A percentile compares a stretch with the other conserved stretches of the same genome.
Conservation (phyloP, 2,888 invertebrate species). For the Troides helena region DNA sequence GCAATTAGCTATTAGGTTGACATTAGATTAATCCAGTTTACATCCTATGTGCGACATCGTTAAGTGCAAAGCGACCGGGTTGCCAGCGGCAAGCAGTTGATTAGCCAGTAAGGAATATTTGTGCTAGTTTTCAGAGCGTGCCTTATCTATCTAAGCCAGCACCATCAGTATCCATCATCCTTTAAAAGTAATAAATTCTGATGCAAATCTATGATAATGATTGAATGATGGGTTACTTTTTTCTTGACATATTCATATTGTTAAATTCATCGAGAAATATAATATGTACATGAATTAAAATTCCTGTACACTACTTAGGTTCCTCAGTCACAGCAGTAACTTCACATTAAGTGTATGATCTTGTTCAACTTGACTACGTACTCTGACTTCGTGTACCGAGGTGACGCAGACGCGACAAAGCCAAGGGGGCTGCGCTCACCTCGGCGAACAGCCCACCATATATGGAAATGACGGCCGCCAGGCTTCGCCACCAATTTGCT, state of each 20-base stretch:
- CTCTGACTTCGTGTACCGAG: constrained; percentile 20
- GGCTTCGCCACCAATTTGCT: constrained; percentile 46
- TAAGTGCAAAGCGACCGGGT: constrained; percentile 37
- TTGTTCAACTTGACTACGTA: constrained; percentile 19
- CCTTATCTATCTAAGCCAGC: constrained; percentile 55
- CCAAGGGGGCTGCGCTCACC: constrained; percentile 46
- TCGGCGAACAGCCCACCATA: constrained; percentile 59
- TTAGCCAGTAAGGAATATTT: constrained; percentile 58
- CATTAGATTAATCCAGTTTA: constrained; percentile 43
- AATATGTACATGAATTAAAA: not conserved
- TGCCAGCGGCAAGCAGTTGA: constrained; percentile 49
- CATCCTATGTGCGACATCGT: constrained; percentile 29
- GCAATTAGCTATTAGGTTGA: constrained; percentile 48
- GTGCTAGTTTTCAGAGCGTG: constrained; percentile 60
- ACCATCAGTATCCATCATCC: constrained; percentile 49
- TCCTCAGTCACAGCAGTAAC: not conserved
- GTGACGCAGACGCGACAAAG: constrained; percentile 28
- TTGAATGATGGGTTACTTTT: constrained; percentile 16
- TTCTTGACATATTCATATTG: not conserved
- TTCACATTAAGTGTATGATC: constrained; percentile 13
- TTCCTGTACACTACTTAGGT: not conserved
- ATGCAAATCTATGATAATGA: constrained; percentile 48
- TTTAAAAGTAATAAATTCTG: constrained; percentile 53
- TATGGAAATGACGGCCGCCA: constrained; percentile 66
- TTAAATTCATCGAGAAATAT: no score